A percentile compares a stretch with the other conserved stretches of the same genome.
Evolutionary conservation across 2,888 invertebrate genomes (phyloP).

Genomic region (Andricus quercusramuli): DNA sequence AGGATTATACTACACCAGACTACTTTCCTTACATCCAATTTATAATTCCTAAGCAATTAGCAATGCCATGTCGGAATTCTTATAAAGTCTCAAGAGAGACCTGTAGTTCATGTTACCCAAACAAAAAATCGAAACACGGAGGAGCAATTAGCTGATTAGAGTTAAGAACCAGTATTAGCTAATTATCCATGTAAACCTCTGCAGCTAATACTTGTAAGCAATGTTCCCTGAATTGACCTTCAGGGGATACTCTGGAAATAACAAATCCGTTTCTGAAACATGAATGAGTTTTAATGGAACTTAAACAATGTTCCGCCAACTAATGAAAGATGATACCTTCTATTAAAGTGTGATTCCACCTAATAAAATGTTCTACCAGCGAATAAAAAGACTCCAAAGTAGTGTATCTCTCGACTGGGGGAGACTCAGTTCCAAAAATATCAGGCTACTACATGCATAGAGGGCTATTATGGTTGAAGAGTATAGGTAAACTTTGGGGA

Average conservation of each 20-base stretch:
- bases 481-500: neutral
- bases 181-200: neutral
- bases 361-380: neutral
- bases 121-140: neutral
- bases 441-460: neutral
- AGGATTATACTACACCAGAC: neutral
- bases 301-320: neutral
- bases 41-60: neutral
- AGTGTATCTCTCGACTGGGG: neutral
- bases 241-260: neutral
- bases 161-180: neutral
- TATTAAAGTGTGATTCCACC: neutral
- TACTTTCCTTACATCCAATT: neutral
- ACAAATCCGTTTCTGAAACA: neutral
- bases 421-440: neutral
- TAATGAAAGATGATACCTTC: neutral
- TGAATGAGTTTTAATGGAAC: neutral
- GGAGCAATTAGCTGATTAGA: conserved; percentile 1
- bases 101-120: neutral
- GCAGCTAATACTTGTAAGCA: neutral
- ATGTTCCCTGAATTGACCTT: neutral
- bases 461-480: neutral
- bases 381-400: neutral
- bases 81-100: neutral
- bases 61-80: neutral